phyloP scores from a whole-genome alignment of 2,888 invertebrate genomes.

The Dione vanillae region DNA sequence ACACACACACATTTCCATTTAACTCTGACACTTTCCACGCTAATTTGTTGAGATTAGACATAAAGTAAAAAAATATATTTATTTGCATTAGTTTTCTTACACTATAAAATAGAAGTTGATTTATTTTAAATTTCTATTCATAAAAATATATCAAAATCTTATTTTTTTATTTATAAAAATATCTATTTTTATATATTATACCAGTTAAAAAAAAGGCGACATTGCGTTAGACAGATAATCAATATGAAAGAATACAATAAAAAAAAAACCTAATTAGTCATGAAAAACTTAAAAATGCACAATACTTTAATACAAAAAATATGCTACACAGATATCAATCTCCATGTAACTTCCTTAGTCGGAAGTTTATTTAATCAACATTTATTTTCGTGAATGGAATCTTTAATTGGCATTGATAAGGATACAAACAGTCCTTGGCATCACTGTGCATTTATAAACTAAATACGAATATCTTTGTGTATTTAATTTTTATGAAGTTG shows the following conservation, averaged over 20 bases:
- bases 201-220: no score
- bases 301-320: not conserved
- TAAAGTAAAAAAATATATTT: no score
- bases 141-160: no score
- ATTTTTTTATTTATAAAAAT: no score
- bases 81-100: no score
- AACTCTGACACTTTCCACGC: no score
- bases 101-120: no score
- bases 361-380: slow-evolving; percentile 5
- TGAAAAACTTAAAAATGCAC: not conserved
- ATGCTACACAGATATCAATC: not conserved
- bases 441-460: not conserved
- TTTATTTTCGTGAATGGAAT: slow-evolving; percentile 4
- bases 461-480: not conserved
- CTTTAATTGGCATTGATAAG: slow-evolving; percentile 9
- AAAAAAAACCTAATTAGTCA: not conserved
- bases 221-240: no score
- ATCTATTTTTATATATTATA: no score
- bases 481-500: not conserved
- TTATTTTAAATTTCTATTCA: no score
- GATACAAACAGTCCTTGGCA: not conserved
- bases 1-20: no score
- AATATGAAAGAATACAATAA: not conserved
- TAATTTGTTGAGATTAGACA: no score
- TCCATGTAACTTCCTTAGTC: slow-evolving; percentile 1